phyloP scores from a whole-genome alignment of 2,113 vertebrate genomes.

The Sylvilagus bachmani region DNA sequence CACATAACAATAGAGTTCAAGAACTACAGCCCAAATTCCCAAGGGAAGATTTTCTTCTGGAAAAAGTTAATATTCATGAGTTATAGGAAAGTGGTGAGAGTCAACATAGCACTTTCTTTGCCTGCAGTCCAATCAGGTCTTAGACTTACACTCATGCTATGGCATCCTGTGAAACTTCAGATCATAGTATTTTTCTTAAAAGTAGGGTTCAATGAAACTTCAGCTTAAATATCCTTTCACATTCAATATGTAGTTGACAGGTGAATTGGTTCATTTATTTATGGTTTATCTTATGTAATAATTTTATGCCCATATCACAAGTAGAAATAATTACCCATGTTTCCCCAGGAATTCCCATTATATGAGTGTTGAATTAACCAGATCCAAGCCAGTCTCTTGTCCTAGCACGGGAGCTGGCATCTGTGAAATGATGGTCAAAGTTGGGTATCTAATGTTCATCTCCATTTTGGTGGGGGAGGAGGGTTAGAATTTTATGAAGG shows the following conservation, averaged over 20 bases:
- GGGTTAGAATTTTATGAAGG: neutral
- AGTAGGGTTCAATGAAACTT: no score
- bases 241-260: conserved; percentile 10
- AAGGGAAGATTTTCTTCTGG: conserved; percentile 51
- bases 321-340: neutral
- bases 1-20: no score
- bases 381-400: neutral
- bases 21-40: conserved; percentile 53
- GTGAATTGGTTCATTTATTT: neutral
- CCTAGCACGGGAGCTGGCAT: neutral
- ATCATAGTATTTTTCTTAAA: no score
- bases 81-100: conserved; percentile 31
- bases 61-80: conserved; percentile 68
- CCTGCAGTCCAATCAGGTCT: no score
- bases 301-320: neutral
- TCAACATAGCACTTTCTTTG: conserved; percentile 3
- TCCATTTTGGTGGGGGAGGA: neutral
- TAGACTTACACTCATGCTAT: neutral
- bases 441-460: neutral
- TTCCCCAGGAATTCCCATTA: neutral
- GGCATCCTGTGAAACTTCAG: neutral
- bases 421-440: neutral
- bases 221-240: neutral
- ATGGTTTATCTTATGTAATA: neutral
- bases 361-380: neutral